Base-by-base conservation (phyloP, 2,888 invertebrate species). In the Rhingia rostrata region DNA sequence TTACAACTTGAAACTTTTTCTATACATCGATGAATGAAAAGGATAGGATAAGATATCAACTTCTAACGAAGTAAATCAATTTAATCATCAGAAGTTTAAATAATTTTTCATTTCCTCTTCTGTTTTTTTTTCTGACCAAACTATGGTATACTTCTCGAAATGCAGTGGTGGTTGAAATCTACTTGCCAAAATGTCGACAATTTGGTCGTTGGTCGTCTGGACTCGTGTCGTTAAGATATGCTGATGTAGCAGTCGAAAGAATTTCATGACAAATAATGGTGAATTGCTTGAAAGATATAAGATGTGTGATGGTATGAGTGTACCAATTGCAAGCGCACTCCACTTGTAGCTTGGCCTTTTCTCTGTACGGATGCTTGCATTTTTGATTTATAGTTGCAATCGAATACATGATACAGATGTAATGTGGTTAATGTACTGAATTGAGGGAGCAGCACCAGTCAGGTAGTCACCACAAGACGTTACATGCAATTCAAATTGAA, bases 391-490 rank as follows among this genome's bases (percentile, higher is more conserved):
- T 41, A 35, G 12, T 10, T 43, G 12, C n/a, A 12, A 66, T 53
- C 41, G 12, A 66, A 39, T 35, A 37, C 37, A 9, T 1, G 30
- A 37, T 47, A 43, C 41, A 45, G 35, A 54, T 39, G 45, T n/a
- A 54, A 47, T 74, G 47, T 47, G 73, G 73, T 63, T 47, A 47
- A 63, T 63, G 63, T 12, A 37, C 22, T 47, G 41, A 30, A 63
- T 10, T 4, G 37, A 14, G 30, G 7, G 22, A 22, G 22, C 22
- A 22, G 22, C 22, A 30, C 61, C 64, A 63, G 39, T 33, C 74
- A 64, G 49, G 64, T 56, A 74, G 47, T 74, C 64, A 74, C 74
- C 74, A 37, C 74, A 74, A 66, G 66, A 58, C 45, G 45, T 66
- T 58, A 58, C 41, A 43, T 66, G 39, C 41, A 41, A 74, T 43